Evolutionary conservation across 2,797 vertebrate species (phyloP), one percentile per base, ranked within the genome.

Genomic region (Saxicola maurus): DNA sequence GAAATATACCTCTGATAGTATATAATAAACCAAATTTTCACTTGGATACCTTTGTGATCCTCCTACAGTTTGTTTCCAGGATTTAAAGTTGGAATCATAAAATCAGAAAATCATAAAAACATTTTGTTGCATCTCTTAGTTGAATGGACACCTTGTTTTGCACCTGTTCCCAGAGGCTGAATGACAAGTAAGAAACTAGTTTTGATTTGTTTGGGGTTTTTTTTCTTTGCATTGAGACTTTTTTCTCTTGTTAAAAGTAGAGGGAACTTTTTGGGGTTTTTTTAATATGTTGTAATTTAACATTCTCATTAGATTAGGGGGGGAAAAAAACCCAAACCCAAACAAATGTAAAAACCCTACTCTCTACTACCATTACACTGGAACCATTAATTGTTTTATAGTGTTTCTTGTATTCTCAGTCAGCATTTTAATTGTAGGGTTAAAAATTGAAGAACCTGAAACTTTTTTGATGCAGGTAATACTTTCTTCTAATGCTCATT

Each of bases 201-300:
- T 38, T 81, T 13, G 7, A 8, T 20, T 62, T 38, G 1, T 16
- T 53, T 31, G 4, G 5, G 5, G 17, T 18, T 30, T 11, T 14
- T 1, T 4, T 17, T 24, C 18, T 77, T 28, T 30, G 2, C 7
- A 11, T 30, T 48, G 5, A 4, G 13, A 30, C 2, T 2, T 28
- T 28, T 48, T 11, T 48, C 35, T 61, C 6, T 24, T 46, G 13
- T 19, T 61, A 24, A 46, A 80, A 71, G 38, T 2, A 2, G 1
- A 55, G 7, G 8, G 1, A 62, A 52, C 5, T 4, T 17, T 27
- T 48, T 48, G 40, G 40, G 4, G 7, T 17, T 28, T 28, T 42
- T 53, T 17, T 4, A 38, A 38, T 38, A 40, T 40, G 16, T 40
- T 40, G 40, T 9, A 40, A 40, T 40, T 40, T 40, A 40, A 40